Base-by-base conservation (phyloP, 2,888 invertebrate species). In the Lepeophtheirus nordmannii region DNA sequence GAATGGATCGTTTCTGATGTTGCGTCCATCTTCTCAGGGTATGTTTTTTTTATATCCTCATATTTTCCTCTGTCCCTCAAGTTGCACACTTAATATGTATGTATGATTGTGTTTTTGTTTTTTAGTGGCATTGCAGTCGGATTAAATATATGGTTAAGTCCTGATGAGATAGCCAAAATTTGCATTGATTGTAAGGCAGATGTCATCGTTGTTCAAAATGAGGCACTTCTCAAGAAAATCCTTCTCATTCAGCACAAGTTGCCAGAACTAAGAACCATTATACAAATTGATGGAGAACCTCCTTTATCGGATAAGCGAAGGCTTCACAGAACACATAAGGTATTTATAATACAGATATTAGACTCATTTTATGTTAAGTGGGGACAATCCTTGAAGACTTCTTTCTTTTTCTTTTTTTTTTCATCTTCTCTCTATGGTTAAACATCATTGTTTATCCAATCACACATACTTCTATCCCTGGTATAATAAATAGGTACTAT, bases 1-100 rank as follows among this genome's bases (percentile, higher is more conserved):
- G 85, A 91, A 78, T 93, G 93, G 93, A 86, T 87, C 73, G 81
- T 89, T 70, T 82, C 90, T 3, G 85, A 89, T 73, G 75, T 93
- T 68, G 92, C 83, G 5, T 86, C 89, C 23, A 89, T 92, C 72
- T 87, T 87, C 75, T 89, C 91, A 67, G 90, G 91, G 89, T 68
- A 60, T 30, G 30, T 40, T 20, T 1, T 38, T 41, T 30, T 59
- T 9, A 61, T 10, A 56, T 17, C 5, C 12, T 40, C 1, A 38
- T 62, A 5, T 17, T 5, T n/a, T 37, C 23, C 5, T n/a, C 1
- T 20, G 2, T n/a, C 17, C 30, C 7, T 7, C 30, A 30, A n/a
- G n/a, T n/a, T n/a, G n/a, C n/a, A n/a, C n/a, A n/a, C n/a, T 41
- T 14, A 12, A 41, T 41, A 41, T 41, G 46, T 41, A 11, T 41